Evolutionary conservation across 2,113 vertebrate species (phyloP), one percentile per base, ranked within the genome.

Genomic region (Halcyon malimbica): DNA sequence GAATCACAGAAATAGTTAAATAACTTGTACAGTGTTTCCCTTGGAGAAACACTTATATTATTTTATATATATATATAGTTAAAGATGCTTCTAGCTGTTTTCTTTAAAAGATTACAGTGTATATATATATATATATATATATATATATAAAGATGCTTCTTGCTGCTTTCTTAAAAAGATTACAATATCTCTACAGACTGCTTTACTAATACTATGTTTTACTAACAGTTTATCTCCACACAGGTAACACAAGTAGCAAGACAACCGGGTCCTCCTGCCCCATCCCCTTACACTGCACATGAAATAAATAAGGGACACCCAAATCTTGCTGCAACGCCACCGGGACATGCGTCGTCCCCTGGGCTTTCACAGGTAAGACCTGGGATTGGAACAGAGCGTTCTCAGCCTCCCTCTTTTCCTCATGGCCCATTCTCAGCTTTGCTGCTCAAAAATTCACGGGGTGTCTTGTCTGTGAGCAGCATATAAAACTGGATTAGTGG

Each of bases 241-340:
- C 97, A 98, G 98, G 98, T 98, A 93, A 97, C 98, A 87, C 98
- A 99, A 98, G 99, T 99, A 98, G 98, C 99, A 93, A 99, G 99
- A 97, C 99, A 99, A 64, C 98, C 98, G 76, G 98, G 98, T 94
- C 98, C 98, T 95, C 97, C 98, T 18, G 98, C 99, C 92, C 98
- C 99, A 94, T 98, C 98, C 97, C 98, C 98, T 91, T 99, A 99
- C 93, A 97, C 98, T 97, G 97, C 99, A 96, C 99, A 99, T 96
- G 99, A 99, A 98, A 98, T 99, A 98, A 98, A 97, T 98, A 99
- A 99, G 98, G 99, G 99, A 97, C 99, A 99, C 96, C 98, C 99
- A 25, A 99, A 97, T 94, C 98, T 99, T 96, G 98, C 99, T 57
- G 99, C 98, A 88, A 99, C 99, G 5, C 99, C 99, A 41, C 99